Base-by-base conservation (phyloP, 1,140 invertebrate species). In the Pentalonia nigronervosa region DNA sequence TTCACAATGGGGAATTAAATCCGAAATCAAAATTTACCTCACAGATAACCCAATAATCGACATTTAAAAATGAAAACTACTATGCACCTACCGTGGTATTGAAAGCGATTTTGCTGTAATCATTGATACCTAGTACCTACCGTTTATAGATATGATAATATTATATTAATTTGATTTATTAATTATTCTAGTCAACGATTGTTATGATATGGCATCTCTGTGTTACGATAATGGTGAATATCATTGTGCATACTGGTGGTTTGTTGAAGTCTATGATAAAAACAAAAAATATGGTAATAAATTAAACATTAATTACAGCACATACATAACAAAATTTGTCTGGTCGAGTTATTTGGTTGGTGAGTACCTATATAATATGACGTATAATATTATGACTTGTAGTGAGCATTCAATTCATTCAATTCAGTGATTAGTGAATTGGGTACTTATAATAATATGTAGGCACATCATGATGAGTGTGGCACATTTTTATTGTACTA, bases 201-300 rank as follows among this genome's bases (percentile, higher is more conserved):
- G 50, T 56, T 89, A 56, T 89, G 48, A 25, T 41, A 89, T 89
- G 87, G 87, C 87, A 41, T 53, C 48, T 14, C 23, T 89, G 9
- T 89, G 87, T 89, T 89, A 89, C 87, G 34, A 89, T 36, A 89
- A 89, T 30, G 48, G 50, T 23, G 87, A 89, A 45, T 89, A 36
- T 41, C 87, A 89, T 25, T 89, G 87, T 56, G 87, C 87, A 41
- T 21, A 56, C 21, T 20, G 53, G 20, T 89, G 87, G 87, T 89
- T 53, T 53, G 34, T 1, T 21, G 87, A 89, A 89, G 48, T 36
- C 50, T 34, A 34, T 23, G 53, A 56, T 21, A 89, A 41, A 56
- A 25, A 41, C 30, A 34, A 56, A 23, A 20, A 36, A 36, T 23
- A 89, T 2, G 53, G 7, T 25, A 41, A 23, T 36, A 7, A 30